Evolutionary conservation across 37 sponge, comb jelly and placozoan genomes (phyloP), one percentile per base, ranked within the genome.

Genomic region (Aplysina aerophoba): DNA sequence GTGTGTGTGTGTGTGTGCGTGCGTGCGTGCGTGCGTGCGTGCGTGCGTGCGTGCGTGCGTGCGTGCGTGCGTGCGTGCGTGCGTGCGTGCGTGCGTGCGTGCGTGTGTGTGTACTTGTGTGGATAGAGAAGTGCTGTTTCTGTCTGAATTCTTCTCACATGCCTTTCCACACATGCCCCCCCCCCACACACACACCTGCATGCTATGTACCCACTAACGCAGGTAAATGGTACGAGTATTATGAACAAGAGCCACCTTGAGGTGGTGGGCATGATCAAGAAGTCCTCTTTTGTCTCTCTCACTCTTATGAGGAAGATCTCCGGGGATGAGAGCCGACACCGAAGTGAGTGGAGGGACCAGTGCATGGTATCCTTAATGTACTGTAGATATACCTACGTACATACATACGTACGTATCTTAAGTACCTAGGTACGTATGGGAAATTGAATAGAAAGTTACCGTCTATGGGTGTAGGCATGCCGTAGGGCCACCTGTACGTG

Each of bases 211-310:
- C 34, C 64, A 16, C 22, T 82, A 44, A n/a, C 41, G 50, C 55
- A 91, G 92, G 92, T 91, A 33, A 89, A 92, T 80, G 93, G 93
- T 0, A 27, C 19, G 3, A 39, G 55, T 79, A 90, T 89, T 39
- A 74, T 89, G 67, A 75, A 83, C 36, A 83, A 86, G 81, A 87
- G 62, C 41, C 87, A 88, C 33, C 33, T 21, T 5, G 85, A 89
- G 20, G 93, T 92, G 81, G 90, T 88, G 72, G 84, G 83, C 84
- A 86, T 92, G 81, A 83, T 92, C 34, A 83, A 85, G 67, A 50
- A 22, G 3, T 75, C 78, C 21, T 41, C 38, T 40, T 75, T 75
- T 75, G 78, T 75, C 21, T 75, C 78, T 55, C 39, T 75, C 54
- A 75, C 78, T 19, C 11, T 75, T 17, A 75, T 75, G 78, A 75